phyloP scores from a whole-genome alignment of 2,888 invertebrate species.

The Drosophila sordidapex region DNA sequence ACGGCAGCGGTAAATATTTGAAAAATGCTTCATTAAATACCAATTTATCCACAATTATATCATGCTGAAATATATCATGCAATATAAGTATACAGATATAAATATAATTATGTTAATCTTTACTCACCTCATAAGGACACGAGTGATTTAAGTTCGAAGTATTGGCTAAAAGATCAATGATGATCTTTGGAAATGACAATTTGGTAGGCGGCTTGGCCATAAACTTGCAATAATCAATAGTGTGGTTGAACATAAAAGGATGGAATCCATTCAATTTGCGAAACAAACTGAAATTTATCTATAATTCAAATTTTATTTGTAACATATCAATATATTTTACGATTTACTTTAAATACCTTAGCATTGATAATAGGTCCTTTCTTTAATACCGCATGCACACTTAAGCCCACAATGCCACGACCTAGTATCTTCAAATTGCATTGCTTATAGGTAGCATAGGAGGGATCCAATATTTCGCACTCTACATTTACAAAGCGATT shows the following conservation, averaged over 20 bases:
- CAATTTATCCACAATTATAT: slow-evolving; percentile 7
- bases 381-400: slow-evolving; percentile 5
- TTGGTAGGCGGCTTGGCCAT: background rate
- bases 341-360: slow-evolving; percentile 10
- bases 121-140: too few species aligned
- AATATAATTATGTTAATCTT: too few species aligned
- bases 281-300: slow-evolving; percentile 15
- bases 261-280: background rate
- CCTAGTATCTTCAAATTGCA: slow-evolving; percentile 21
- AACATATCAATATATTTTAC: background rate
- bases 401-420: slow-evolving; percentile 19
- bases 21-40: background rate
- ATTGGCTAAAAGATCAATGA: too few species aligned
- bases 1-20: background rate
- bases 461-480: slow-evolving; percentile 20
- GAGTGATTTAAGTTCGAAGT: too few species aligned
- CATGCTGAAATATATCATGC: slow-evolving; percentile 17
- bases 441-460: background rate
- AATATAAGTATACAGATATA: too few species aligned
- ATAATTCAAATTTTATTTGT: background rate
- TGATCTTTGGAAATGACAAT: slow-evolving; percentile 4
- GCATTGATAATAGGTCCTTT: slow-evolving; percentile 5
- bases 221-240: slow-evolving; percentile 16
- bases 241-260: slow-evolving; percentile 12
- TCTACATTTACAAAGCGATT: slow-evolving; percentile 15